These are phyloP conservation scores for Coenonympha glycerion DNA, from an alignment of 2,888 invertebrate species.

Conservation along the genomic window DNA sequence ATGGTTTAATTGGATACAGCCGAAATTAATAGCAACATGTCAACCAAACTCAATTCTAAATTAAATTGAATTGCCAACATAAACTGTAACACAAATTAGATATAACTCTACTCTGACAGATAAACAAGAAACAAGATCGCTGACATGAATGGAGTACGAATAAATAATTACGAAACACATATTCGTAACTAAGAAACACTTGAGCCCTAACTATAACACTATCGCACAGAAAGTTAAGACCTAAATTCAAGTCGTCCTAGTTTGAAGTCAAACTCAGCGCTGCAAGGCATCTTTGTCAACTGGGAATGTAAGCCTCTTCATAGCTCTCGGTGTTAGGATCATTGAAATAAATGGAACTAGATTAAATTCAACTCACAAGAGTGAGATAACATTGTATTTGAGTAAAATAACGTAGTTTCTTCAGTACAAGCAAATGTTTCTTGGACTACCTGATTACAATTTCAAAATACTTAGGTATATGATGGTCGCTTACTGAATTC, in stretches of 20 bases:
- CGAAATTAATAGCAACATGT: neutral
- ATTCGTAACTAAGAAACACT: neutral
- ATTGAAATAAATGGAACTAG: slow-evolving; percentile 16
- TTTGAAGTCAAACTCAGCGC: slow-evolving; percentile 11
- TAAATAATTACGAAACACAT: too few relatives aligned
- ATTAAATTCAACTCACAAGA: slow-evolving; percentile 6
- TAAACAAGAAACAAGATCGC: too few relatives aligned
- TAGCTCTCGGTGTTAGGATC: slow-evolving; percentile 11
- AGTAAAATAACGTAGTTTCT: neutral
- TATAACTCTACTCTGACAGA: neutral
- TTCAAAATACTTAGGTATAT: neutral
- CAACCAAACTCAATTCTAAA: neutral
- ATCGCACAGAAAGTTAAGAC: slow-evolving; percentile 13
- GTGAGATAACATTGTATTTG: neutral
- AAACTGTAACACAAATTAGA: neutral
- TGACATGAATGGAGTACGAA: too few relatives aligned
- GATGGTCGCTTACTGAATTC: too few relatives aligned
- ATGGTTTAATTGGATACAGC: neutral
- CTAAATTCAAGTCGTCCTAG: slow-evolving; percentile 16
- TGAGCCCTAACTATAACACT: slow-evolving; percentile 6
- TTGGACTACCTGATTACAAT: neutral
- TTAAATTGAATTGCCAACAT: neutral
- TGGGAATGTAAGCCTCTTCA: slow-evolving; percentile 15
- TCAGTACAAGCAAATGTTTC: neutral
- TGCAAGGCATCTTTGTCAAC: slow-evolving; percentile 21